Base-by-base conservation (phyloP, 2,888 invertebrate genomes). In the Bruchidius siliquastri region DNA sequence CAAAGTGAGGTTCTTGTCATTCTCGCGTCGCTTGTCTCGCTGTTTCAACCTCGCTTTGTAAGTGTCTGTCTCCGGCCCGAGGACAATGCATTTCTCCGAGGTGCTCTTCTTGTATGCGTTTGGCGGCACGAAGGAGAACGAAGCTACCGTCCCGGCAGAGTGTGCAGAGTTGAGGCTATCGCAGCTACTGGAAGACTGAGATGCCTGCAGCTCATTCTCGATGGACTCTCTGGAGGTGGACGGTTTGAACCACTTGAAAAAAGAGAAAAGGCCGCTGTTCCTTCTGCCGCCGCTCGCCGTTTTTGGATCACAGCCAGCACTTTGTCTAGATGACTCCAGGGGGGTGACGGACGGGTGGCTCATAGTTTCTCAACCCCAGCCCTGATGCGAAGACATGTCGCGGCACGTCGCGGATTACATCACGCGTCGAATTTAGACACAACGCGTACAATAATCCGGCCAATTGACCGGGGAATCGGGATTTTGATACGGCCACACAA, bases 221-320 rank as follows among this genome's bases (percentile, higher is more conserved):
- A 86, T 83, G 76, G 86, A 85, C 80, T 86, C 87, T 68, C 84
- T 82, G 67, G 85, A 85, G 71, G 82, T 77, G 73, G 87, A 83
- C 71, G 91, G 90, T 77, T 91, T 91, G 83, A 94, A 90, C 94
- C 94, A 94, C 86, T 90, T 91, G 83, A 93, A 89, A 83, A 94
- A 88, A 73, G 93, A 91, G 82, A 90, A 90, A 77, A 89, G 84
- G 73, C 87, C 88, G 83, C 86, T 88, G 82, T 86, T 86, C 76
- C 87, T 83, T 80, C 86, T 86, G 82, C 86, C 86, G 76, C 87
- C 83, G 80, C 86, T 87, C 74, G 83, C 77, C 68, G 82, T 73
- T 84, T 82, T 85, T 86, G 86, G 85, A 84, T 85, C 84, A 77
- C 81, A 80, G 85, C 85, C 85, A 85, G 83, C 79, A 83, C 84